Base-by-base conservation (phyloP, 1,140 invertebrate genomes). In the Carcinoscorpius rotundicauda region DNA sequence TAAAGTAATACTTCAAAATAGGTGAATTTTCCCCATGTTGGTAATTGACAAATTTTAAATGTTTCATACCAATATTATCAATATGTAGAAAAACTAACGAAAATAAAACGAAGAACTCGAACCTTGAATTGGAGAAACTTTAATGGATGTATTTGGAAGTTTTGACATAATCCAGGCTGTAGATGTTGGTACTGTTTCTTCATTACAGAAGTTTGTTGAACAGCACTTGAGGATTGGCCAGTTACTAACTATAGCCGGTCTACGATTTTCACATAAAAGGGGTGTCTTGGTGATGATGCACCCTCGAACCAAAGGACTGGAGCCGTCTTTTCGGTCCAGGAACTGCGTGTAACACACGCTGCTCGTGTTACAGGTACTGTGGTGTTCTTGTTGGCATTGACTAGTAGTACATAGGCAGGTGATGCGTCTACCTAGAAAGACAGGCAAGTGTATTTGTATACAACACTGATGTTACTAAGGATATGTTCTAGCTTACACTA, bases 181-280 rank as follows among this genome's bases (percentile, higher is more conserved):
- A 4, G 59, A 29, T 2, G 66, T 68, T 0, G 69, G 69, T 3
- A 50, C 8, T 6, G 49, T 64, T 49, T 59, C 58, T 10, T 62
- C 53, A 66, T 78, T 78, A 65, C 76, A 78, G 75, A 78, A 76
- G 53, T 73, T 69, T 49, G 71, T 70, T 50, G 70, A 68, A 61
- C 76, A 78, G 66, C 76, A 78, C 48, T 73, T 61, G 49, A 76
- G 61, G 6, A 76, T 51, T 11, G 75, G 75, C 69, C 71, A 72
- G 4, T 66, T 60, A 3, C 49, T 63, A 51, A 67, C 64, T 4
- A 70, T 63, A 4, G 71, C 65, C 5, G 71, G 69, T 3, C 65
- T 6, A 10, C 68, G 50, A 51, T 71, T 71, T 57, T 71, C 69
- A 49, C 71, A 71, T 3, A 71, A 62, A 5, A 71, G 49, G 5